phyloP scores from a whole-genome alignment of 2,797 vertebrate genomes.

The Eupleurogrammus muticus region DNA sequence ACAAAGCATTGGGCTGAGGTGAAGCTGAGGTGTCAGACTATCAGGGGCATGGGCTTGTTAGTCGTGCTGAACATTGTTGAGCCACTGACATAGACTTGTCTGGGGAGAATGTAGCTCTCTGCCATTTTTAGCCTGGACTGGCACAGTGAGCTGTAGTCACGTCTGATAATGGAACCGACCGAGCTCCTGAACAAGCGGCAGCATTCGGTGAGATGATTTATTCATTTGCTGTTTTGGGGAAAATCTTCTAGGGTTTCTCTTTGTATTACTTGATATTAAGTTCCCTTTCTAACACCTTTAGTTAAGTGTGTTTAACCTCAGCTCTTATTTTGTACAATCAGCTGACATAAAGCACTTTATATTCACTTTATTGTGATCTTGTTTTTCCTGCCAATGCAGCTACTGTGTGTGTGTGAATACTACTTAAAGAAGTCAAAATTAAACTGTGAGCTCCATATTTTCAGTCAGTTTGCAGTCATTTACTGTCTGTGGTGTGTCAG shows the following conservation, averaged over 20 bases:
- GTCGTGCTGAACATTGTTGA: constrained; percentile 72
- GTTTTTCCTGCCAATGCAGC: not conserved
- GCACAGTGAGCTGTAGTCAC: constrained; percentile 56
- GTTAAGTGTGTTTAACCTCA: not conserved
- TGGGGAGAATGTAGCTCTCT: constrained; percentile 71
- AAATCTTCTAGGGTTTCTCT: constrained; percentile 11
- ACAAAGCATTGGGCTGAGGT: constrained; percentile 1
- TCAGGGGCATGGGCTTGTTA: constrained; percentile 64
- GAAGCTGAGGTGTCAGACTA: constrained; percentile 50
- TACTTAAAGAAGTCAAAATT: not conserved
- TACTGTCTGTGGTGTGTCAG: constrained; percentile 31
- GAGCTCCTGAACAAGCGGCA: constrained; percentile 46
- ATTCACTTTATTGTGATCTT: not conserved
- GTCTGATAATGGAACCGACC: constrained; percentile 73
- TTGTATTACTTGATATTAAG: not conserved
- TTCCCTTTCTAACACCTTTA: not conserved
- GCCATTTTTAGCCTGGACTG: constrained; percentile 78
- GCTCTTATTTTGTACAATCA: not conserved
- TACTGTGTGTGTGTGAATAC: constrained; percentile 4
- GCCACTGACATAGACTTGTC: constrained; percentile 68
- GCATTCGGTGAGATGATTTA: constrained; percentile 64
- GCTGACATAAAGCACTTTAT: not conserved
- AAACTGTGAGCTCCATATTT: constrained; percentile 30
- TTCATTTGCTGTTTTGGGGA: constrained; percentile 8
- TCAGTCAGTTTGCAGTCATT: constrained; percentile 23